A percentile compares a stretch with the other conserved stretches of the same genome.
phyloP scores from a whole-genome alignment of 1,140 invertebrate species.

The Ctenoplectra terminalis region DNA sequence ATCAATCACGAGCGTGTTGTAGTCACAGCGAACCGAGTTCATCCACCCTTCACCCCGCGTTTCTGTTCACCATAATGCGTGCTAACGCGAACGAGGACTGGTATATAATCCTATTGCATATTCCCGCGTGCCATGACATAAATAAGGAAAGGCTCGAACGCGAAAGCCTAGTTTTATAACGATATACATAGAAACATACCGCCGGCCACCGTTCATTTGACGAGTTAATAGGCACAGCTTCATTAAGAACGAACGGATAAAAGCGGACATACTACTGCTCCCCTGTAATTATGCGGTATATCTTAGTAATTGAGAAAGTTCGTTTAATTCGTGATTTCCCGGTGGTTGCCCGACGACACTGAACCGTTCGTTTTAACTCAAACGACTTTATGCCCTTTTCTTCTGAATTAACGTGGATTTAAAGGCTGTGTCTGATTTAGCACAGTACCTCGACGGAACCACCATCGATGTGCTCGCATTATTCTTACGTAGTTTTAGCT shows the following conservation, averaged over 20 bases:
- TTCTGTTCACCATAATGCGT: slow-evolving; percentile 8
- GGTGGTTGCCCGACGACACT: background rate
- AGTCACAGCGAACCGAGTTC: slow-evolving; percentile 4
- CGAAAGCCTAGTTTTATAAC: slow-evolving; percentile 46
- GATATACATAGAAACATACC: background rate
- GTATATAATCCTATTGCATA: slow-evolving; percentile 44
- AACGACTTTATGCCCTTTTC: background rate
- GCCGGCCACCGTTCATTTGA: slow-evolving; percentile 28
- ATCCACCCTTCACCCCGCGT: background rate
- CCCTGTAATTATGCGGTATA: slow-evolving; percentile 42
- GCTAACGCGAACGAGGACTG: background rate
- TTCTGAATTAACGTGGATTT: background rate
- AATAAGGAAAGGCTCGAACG: slow-evolving; percentile 60
- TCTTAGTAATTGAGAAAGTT: slow-evolving; percentile 49
- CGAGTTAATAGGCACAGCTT: slow-evolving; percentile 48
- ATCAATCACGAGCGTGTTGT: slow-evolving; percentile 73
- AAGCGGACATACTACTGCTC: background rate
- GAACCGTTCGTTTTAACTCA: background rate
- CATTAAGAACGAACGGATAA: slow-evolving; percentile 45
- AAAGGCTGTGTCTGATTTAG: no score
- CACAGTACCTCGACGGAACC: no score
- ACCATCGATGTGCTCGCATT: no score
- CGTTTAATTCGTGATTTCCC: slow-evolving; percentile 26
- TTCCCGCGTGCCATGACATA: slow-evolving; percentile 35
- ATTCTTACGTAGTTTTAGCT: no score